phyloP scores from a whole-genome alignment of 2,797 vertebrate species.

The Spheniscus humboldti region DNA sequence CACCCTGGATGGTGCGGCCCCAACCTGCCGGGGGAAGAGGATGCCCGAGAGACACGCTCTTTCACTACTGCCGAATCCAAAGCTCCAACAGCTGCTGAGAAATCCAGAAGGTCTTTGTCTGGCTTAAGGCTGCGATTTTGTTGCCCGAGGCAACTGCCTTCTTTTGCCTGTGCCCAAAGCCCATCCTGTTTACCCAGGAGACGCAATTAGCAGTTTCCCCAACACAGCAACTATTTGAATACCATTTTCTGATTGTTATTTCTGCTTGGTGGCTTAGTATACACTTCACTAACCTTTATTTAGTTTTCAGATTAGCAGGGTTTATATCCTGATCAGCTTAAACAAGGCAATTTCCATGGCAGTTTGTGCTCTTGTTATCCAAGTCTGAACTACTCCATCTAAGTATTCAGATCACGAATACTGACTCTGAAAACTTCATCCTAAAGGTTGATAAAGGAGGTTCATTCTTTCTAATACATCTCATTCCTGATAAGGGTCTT shows the following conservation, averaged over 20 bases:
- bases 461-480: neutral
- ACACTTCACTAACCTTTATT: neutral
- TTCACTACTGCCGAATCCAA: neutral
- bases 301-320: neutral
- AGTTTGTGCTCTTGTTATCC: neutral
- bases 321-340: neutral
- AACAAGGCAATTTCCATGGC: neutral
- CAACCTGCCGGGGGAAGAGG: fast-evolving
- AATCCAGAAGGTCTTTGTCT: neutral
- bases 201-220: neutral
- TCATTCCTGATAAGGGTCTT: neutral
- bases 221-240: neutral
- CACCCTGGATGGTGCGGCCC: fast-evolving
- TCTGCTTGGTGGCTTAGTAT: neutral
- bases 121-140: neutral
- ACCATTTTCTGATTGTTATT: neutral
- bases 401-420: neutral
- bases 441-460: neutral
- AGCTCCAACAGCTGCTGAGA: neutral
- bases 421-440: neutral
- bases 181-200: neutral
- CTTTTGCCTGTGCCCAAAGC: neutral
- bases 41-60: neutral
- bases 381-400: neutral
- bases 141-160: neutral